Evolutionary conservation across 2,888 invertebrate genomes (phyloP).

Genomic region (Limnephilus rhombicus): DNA sequence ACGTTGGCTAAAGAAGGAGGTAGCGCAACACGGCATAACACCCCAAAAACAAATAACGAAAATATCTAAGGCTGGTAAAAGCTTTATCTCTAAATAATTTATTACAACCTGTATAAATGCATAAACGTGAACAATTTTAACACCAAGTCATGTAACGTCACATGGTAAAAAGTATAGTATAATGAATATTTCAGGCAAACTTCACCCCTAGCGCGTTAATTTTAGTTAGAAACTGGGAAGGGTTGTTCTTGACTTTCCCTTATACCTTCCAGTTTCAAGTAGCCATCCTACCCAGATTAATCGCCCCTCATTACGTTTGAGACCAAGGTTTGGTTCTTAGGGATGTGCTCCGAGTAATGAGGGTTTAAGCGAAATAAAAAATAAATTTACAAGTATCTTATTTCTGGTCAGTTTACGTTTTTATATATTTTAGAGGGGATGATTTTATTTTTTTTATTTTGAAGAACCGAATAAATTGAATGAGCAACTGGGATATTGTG

Average conservation of each 20-base stretch:
- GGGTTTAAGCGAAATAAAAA: background rate
- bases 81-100: background rate
- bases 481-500: no score
- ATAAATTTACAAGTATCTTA: no score
- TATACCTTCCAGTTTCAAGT: background rate
- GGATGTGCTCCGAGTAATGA: background rate
- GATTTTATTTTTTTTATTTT: no score
- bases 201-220: conserved; percentile 20
- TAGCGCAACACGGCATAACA: no score
- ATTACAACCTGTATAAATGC: background rate
- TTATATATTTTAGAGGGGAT: no score
- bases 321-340: background rate
- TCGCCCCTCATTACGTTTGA: conserved; percentile 29
- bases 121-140: background rate
- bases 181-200: conserved; percentile 13
- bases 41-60: no score
- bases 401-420: no score
- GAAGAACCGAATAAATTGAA: no score
- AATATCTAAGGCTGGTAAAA: no score
- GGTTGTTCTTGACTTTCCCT: conserved; percentile 8
- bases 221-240: conserved; percentile 15
- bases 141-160: background rate
- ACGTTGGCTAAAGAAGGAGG: no score
- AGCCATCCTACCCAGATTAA: conserved; percentile 33
- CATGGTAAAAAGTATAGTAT: background rate